Conservation (phyloP, 2,888 invertebrate species). For the Belgica antarctica region DNA sequence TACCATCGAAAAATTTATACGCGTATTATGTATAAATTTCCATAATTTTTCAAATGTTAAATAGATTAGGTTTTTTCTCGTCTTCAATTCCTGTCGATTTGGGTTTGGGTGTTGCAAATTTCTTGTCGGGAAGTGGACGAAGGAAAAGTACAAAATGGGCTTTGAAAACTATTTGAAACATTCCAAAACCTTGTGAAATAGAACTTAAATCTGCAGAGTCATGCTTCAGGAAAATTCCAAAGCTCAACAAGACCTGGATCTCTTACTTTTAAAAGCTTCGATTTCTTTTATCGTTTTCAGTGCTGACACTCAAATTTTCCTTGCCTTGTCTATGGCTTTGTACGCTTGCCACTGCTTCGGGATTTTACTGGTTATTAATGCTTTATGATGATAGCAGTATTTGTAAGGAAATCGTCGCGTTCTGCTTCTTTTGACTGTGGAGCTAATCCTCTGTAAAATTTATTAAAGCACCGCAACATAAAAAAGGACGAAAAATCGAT, state of each 20-base stretch:
- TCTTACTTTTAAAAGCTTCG: constrained; percentile 8
- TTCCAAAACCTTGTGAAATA: too few relatives aligned
- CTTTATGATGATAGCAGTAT: constrained; percentile 8
- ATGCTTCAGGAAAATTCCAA: too few relatives aligned
- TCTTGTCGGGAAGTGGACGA: too few relatives aligned
- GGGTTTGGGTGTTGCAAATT: neutral
- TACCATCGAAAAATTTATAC: constrained; percentile 39
- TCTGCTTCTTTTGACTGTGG: neutral
- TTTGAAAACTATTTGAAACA: too few relatives aligned
- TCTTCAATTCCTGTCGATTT: neutral
- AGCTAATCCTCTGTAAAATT: constrained; percentile 33
- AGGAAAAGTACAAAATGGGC: too few relatives aligned
- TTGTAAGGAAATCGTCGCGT: neutral
- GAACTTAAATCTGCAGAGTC: too few relatives aligned
- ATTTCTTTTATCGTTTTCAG: constrained; percentile 23
- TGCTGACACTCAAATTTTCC: constrained; percentile 34
- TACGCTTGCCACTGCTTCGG: neutral
- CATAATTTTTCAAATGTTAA: constrained; percentile 44
- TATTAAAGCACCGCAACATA: neutral
- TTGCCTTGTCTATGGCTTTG: constrained; percentile 17
- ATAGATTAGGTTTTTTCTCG: constrained; percentile 33
- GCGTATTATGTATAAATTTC: constrained; percentile 41
- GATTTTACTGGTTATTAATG: constrained; percentile 17
- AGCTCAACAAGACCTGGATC: too few relatives aligned
- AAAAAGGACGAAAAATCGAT: constrained; percentile 2